Evolutionary conservation across 2,113 vertebrate species (phyloP), one percentile per base, ranked within the genome.

Genomic region (Vicugna pacos): DNA sequence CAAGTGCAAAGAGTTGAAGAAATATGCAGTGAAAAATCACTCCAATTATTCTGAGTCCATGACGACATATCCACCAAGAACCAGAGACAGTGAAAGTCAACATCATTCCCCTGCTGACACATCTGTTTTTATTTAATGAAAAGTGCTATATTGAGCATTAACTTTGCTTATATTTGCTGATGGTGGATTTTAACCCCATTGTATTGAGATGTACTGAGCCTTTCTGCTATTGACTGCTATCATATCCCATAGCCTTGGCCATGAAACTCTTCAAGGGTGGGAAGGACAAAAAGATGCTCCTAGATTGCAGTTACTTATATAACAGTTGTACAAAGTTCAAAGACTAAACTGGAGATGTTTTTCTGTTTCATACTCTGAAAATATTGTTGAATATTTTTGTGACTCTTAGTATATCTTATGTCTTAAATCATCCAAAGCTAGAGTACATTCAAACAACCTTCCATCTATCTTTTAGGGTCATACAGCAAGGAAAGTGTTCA

Each of bases 341-440:
- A 95, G 26, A 72, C 19, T 56, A 64, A 56, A 32, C 13, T 52
- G 26, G 14, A 82, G 26, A 56, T 50, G 2, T 46, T 56, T 93
- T 54, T 26, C 58, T 26, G 9, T 70, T 75, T 24, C 19, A 19
- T 80, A 56, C 15, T 67, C 20, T 82, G 32, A 89, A 95, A 91
- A 93, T 67, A 76, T 24, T 62, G 20, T 62, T 32, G n/a, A 87
- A 22, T 91, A 75, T 77, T 97, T 97, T 46, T 93, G 50, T 70
- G 28, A 85, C 20, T 72, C 2, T 82, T 80, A 70, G 35, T 58
- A 7, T 73, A 80, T 38, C 24, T 30, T 69, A 46, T 48, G 11
- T 84, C 20, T 76, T 83, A 75, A 69, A 52, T 69, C 5, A 93
- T 28, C 11, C 11, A 42, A 93, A 88, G 13, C 50, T 83, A 76